These are phyloP conservation scores for Propithecus deckenii DNA, from an alignment of 2,797 vertebrate genomes.

Conservation along the genomic window DNA sequence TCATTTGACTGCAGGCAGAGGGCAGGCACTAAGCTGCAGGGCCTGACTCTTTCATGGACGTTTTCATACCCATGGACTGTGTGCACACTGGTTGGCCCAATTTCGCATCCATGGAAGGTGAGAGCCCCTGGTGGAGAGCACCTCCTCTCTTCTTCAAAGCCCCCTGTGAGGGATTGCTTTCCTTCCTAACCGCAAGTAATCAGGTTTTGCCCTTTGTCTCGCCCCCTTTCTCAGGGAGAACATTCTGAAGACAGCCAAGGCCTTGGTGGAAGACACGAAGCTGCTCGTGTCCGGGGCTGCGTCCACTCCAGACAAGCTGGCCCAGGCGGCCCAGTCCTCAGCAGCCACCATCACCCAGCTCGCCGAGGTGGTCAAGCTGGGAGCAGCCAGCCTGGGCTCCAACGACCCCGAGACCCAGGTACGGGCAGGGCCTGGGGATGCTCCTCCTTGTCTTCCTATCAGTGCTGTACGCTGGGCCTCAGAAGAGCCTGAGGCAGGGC, in stretches of 20 bases:
- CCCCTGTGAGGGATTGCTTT: not conserved
- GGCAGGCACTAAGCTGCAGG: rapidly evolving
- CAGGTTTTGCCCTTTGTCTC: not conserved
- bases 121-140: no score
- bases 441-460: rapidly evolving
- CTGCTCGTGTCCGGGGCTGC: constrained; percentile 96
- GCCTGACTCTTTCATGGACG: not conserved
- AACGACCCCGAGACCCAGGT: constrained; percentile 99
- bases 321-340: constrained; percentile 97
- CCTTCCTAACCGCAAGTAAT: not conserved
- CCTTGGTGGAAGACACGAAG: constrained; percentile 98
- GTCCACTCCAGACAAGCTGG: constrained; percentile 96
- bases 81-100: not conserved
- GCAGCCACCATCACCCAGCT: constrained; percentile 98
- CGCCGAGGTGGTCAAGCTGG: constrained; percentile 97
- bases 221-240: constrained; percentile 90
- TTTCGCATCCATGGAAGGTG: not conserved
- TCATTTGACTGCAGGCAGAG: not conserved
- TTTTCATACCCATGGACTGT: rapidly evolving
- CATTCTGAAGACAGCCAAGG: constrained; percentile 98
- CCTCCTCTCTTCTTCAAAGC: not conserved
- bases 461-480: not conserved
- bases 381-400: constrained; percentile 96
- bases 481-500: not conserved
- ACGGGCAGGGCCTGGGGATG: not conserved